Evolutionary conservation across 2,888 invertebrate species (phyloP), one percentile per base, ranked within the genome.

Genomic region (Watsonalla binaria): DNA sequence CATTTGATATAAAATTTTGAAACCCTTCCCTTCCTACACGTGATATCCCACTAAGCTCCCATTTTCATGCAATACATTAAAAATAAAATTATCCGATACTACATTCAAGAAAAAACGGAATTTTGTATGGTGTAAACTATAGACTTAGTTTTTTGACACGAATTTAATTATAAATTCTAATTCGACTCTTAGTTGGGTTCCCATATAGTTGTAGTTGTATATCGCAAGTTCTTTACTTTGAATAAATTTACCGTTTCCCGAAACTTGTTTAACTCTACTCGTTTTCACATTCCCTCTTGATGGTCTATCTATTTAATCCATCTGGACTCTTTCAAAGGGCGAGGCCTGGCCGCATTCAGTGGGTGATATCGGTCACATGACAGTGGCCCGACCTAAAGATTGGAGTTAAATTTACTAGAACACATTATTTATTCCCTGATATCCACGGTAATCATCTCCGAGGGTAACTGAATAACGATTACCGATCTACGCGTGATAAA

Each of bases 401-500:
- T 80, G 76, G 78, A 82, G 87, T 86, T 89, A 85, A 90, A 90
- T 90, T 90, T 87, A 90, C 80, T 85, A 86, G 90, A 90, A 89
- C 85, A 88, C 82, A 87, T 89, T 86, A 89, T 86, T 87, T 84
- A 86, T 49, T 49, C 49, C 37, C 69, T 76, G 81, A 79, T 84
- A 76, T 70, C 75, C 74, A 64, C 71, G 80, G 80, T 83, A 82
- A 84, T 80, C 76, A 85, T 84, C 78, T 80, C 72, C 62, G 71
- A 72, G 79, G 81, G 79, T 77, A 73, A 74, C 76, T 78, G 73
- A 66, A 70, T 75, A 70, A 76, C 70, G 76, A 79, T 76, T 69
- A 65, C 55, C 58, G 69, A 74, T 72, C 62, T 45, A 54, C 58
- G 13, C 56, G 11, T 62, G 74, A 74, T 77, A 69, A 65, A 58